Percentiles rank a stretch among this genome's conserved stretches.
These are phyloP conservation scores for Caenorhabditis sp. DNA, from an alignment of 2,888 invertebrate genomes.

Conservation along the genomic window DNA sequence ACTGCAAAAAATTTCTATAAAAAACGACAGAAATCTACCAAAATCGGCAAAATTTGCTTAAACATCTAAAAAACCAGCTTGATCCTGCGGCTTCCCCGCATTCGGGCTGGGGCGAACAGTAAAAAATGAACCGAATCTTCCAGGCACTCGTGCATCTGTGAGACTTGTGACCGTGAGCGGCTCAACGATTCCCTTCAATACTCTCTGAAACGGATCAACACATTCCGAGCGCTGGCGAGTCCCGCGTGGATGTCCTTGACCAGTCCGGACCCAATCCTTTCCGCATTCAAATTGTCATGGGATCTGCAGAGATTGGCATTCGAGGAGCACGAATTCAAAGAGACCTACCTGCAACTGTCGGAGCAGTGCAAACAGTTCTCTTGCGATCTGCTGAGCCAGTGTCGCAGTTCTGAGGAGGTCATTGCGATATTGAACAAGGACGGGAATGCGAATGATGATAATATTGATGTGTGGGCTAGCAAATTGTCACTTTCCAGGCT, in stretches of 20 bases:
- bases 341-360: constrained; percentile 81
- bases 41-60: too few relatives aligned
- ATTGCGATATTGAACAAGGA: constrained; percentile 85
- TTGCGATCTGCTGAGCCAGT: constrained; percentile 86
- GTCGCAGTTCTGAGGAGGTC: constrained; percentile 85
- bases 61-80: too few relatives aligned
- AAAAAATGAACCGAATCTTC: too few relatives aligned
- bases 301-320: constrained; percentile 85
- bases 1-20: too few relatives aligned
- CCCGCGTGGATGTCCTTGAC: constrained; percentile 86
- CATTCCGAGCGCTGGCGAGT: constrained; percentile 85
- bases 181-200: constrained; percentile 85
- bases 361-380: constrained; percentile 86
- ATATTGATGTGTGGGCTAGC: constrained; percentile 81
- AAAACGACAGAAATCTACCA: too few relatives aligned
- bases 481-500: constrained; percentile 84
- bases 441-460: constrained; percentile 81
- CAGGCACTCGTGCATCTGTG: constrained; percentile 73
- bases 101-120: too few relatives aligned
- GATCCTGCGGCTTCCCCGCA: too few relatives aligned
- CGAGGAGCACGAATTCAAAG: constrained; percentile 85
- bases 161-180: constrained; percentile 72
- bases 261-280: constrained; percentile 85
- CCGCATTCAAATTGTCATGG: constrained; percentile 85
- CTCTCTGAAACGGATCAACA: constrained; percentile 84